A percentile compares a stretch with the other conserved stretches of the same genome.
Evolutionary conservation across 2,888 invertebrate genomes (phyloP).

Genomic region (Spodoptera littoralis): DNA sequence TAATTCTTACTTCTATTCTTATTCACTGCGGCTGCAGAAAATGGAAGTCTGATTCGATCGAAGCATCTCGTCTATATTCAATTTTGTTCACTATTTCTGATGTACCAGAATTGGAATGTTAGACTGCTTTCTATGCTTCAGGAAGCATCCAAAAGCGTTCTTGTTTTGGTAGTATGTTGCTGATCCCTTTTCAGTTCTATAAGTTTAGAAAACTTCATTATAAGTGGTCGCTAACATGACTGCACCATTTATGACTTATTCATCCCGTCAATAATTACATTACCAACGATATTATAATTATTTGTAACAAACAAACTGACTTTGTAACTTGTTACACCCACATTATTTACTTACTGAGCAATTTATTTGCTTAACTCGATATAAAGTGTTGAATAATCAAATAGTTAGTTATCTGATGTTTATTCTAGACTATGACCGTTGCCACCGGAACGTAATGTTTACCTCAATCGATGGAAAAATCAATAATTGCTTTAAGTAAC

Average conservation of each 20-base stretch:
- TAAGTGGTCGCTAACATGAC: not conserved
- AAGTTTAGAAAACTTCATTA: not conserved
- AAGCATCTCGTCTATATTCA: too few species aligned
- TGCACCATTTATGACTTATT: constrained; percentile 1
- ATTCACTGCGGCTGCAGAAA: too few species aligned
- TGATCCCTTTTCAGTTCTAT: too few species aligned
- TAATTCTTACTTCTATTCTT: too few species aligned
- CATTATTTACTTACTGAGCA: constrained; percentile 7
- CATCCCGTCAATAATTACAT: not conserved
- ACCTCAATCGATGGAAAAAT: constrained; percentile 45
- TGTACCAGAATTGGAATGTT: too few species aligned
- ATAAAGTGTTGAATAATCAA: constrained; percentile 26
- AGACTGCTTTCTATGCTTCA: too few species aligned
- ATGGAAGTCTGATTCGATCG: too few species aligned
- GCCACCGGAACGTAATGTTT: constrained; percentile 49
- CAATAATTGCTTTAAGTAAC: constrained; percentile 41
- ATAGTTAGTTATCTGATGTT: constrained; percentile 24
- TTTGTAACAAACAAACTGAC: constrained; percentile 16
- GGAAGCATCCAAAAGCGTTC: too few species aligned
- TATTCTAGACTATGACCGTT: constrained; percentile 25
- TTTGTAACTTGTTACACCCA: constrained; percentile 4
- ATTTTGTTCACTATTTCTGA: too few species aligned
- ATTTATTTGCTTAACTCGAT: constrained; percentile 18
- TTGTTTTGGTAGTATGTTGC: too few species aligned
- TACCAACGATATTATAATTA: constrained; percentile 4